A percentile compares a stretch with the other conserved stretches of the same genome.
Evolutionary conservation across 2,797 vertebrate genomes (phyloP).

Genomic region (Amniataba percoides): DNA sequence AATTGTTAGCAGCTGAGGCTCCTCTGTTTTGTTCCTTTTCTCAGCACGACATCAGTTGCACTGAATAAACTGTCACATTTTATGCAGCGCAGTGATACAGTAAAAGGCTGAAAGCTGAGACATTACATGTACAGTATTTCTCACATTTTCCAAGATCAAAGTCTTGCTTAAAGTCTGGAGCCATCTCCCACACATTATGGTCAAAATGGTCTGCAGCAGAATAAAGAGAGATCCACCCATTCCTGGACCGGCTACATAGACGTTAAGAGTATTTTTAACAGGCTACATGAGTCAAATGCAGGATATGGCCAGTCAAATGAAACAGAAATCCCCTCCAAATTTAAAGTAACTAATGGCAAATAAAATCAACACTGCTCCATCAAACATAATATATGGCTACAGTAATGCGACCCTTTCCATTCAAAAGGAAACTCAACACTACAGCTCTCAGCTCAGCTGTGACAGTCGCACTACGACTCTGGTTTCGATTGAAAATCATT

Average conservation of each 20-base stretch:
- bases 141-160: slow-evolving; percentile 46
- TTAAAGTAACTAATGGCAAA: slow-evolving; percentile 32
- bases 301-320: slow-evolving; percentile 15
- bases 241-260: slow-evolving; percentile 4
- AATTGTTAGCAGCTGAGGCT: neutral
- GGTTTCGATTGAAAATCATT: slow-evolving; percentile 20
- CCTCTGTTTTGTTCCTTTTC: slow-evolving; percentile 23
- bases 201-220: slow-evolving; percentile 33
- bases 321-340: slow-evolving; percentile 12
- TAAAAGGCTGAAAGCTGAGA: slow-evolving; percentile 34
- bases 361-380: slow-evolving; percentile 41
- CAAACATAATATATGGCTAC: neutral
- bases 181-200: slow-evolving; percentile 24
- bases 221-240: neutral
- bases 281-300: neutral
- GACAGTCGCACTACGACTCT: neutral
- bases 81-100: slow-evolving; percentile 13
- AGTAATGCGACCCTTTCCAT: slow-evolving; percentile 15
- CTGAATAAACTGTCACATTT: slow-evolving; percentile 52
- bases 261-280: slow-evolving; percentile 17
- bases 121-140: slow-evolving; percentile 1
- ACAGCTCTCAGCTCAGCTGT: slow-evolving; percentile 10
- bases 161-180: slow-evolving; percentile 58
- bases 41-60: slow-evolving; percentile 44
- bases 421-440: slow-evolving; percentile 18